Evolutionary conservation across 2,888 invertebrate genomes (phyloP).

Genomic region (Ethmia dodecea): DNA sequence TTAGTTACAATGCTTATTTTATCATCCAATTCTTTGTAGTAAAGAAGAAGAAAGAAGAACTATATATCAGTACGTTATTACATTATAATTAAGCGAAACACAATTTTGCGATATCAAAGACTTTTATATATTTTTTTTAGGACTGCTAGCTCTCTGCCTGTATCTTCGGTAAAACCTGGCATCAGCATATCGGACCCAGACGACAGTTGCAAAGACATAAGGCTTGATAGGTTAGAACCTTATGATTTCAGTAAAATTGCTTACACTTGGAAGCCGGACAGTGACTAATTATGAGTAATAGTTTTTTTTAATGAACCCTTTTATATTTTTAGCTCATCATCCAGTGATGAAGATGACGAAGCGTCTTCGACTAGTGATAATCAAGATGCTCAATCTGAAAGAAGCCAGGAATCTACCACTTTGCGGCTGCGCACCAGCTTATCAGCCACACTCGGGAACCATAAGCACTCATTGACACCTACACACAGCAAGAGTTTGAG

Average conservation of each 20-base stretch:
- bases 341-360: slow-evolving; percentile 82
- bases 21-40: too few species aligned
- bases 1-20: too few species aligned
- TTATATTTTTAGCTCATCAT: slow-evolving; percentile 79
- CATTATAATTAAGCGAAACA: too few species aligned
- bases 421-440: slow-evolving; percentile 38
- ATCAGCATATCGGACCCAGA: slow-evolving; percentile 81
- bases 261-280: not conserved
- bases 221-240: slow-evolving; percentile 57
- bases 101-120: too few species aligned
- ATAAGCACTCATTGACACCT: slow-evolving; percentile 42
- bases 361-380: slow-evolving; percentile 71
- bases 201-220: slow-evolving; percentile 70
- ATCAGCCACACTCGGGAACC: slow-evolving; percentile 34
- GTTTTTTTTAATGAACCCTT: slow-evolving; percentile 31
- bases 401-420: slow-evolving; percentile 54
- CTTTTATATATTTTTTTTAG: too few species aligned
- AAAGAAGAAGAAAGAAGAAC: too few species aligned
- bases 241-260: not conserved
- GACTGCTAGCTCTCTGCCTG: too few species aligned
- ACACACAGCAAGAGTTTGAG: slow-evolving; percentile 65
- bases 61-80: too few species aligned
- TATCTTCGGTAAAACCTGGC: slow-evolving; percentile 72
- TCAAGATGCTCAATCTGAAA: slow-evolving; percentile 58
- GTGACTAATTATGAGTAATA: not conserved